These are phyloP conservation scores for Ferrisia virgata DNA, from an alignment of 2,888 invertebrate species.

Conservation along the genomic window DNA sequence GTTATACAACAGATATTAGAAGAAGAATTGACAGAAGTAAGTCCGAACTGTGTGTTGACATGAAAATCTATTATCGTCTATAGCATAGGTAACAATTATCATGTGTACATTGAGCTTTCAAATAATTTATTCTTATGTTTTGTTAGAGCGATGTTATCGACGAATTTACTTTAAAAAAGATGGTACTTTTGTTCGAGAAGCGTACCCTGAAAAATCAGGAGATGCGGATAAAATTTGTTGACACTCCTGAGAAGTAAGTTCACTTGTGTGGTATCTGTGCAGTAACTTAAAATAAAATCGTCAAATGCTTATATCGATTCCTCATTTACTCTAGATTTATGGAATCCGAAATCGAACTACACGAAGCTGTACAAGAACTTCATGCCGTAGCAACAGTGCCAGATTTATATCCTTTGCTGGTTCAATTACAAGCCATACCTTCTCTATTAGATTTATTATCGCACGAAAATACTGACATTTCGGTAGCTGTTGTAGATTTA, in stretches of 20 bases:
- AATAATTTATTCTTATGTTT: background rate
- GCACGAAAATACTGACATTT: conserved; percentile 94
- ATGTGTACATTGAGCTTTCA: too few relatives aligned
- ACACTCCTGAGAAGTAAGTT: conserved; percentile 81
- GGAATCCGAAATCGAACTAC: conserved; percentile 91
- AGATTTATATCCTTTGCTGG: conserved; percentile 86
- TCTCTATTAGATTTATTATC: conserved; percentile 87
- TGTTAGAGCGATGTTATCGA: conserved; percentile 68
- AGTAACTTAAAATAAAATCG: too few relatives aligned
- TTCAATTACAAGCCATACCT: conserved; percentile 83
- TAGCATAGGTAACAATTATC: too few relatives aligned
- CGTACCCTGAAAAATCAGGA: conserved; percentile 90
- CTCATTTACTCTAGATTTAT: conserved; percentile 66
- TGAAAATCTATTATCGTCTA: too few relatives aligned
- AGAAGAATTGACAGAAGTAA: conserved; percentile 48
- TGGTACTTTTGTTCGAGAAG: conserved; percentile 91
- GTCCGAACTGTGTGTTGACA: background rate
- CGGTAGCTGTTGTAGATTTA: conserved; percentile 71
- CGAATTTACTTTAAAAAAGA: conserved; percentile 80
- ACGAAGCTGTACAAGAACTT: conserved; percentile 82
- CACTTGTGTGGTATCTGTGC: too few relatives aligned
- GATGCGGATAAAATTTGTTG: conserved; percentile 97
- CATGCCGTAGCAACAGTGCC: conserved; percentile 93
- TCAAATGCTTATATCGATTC: background rate
- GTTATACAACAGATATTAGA: conserved; percentile 23